Base-by-base conservation (phyloP, 2,888 invertebrate genomes). In the Cataglyphis cursor region DNA sequence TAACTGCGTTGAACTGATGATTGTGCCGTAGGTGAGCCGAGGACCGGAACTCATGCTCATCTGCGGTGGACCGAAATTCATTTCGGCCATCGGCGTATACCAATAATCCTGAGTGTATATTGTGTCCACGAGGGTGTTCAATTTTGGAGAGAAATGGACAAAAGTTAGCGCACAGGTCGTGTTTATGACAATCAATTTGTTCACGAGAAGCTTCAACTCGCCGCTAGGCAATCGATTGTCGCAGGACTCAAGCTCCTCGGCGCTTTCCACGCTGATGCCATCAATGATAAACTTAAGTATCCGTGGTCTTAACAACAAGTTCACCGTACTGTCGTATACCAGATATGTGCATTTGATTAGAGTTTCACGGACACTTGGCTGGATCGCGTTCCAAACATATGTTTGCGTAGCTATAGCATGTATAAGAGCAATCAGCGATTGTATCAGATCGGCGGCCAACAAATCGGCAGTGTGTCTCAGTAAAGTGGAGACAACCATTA, bases 261-360 rank as follows among this genome's bases (percentile, higher is more conserved):
- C 94, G 35, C 94, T 95, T 70, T 95, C 93, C 3, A 95, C 93
- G 81, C 94, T 94, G 28, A 95, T 95, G 4, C 95, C 95, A 62
- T 95, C 95, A 75, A 94, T 95, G 38, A 95, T 95, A 81, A 95
- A 95, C 80, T 95, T 95, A 0, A 95, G 90, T 41, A 95, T 95
- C 48, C 95, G 90, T 3, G 95, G 95, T 35, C 95, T 92, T 3
- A 95, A 81, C 18, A 95, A 76, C 4, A 95, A 84, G 85, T 95
- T 95, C 0, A 95, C 95, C 0, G 94, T 95, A 41, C 94, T 94
- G 80, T 95, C 95, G 84, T 95, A 95, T 3, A 94, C 94, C 64
- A 95, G 84, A 78, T 94, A 95, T 90, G 93, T 93, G 75, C 95
- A 94, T 89, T 95, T 95, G 80, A 94, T 94, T 73, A 95, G 87